Evolutionary conservation across 2,888 invertebrate species (phyloP).

Genomic region (Psococerastis gibbosa): DNA sequence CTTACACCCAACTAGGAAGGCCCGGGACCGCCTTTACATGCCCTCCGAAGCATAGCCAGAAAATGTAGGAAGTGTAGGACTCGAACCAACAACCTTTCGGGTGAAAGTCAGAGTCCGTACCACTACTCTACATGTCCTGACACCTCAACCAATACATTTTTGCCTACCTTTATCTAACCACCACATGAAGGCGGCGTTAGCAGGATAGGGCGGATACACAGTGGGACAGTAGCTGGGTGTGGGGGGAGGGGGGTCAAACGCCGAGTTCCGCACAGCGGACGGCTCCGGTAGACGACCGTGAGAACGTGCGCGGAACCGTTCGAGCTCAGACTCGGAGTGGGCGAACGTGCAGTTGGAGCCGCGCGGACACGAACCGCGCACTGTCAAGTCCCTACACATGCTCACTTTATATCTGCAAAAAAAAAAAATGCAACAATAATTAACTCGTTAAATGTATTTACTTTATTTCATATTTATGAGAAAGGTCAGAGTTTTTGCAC

Average conservation of each 20-base stretch:
- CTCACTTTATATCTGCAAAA: constrained; percentile 19
- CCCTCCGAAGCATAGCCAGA: no score
- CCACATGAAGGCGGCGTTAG: neutral
- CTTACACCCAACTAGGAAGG: no score
- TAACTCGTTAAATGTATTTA: no score
- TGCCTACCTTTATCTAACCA: neutral
- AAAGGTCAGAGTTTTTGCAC: no score
- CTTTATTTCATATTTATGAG: no score
- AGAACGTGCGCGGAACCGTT: constrained; percentile 34
- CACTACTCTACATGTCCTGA: no score
- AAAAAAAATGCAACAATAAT: neutral
- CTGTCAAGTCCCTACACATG: constrained; percentile 69
- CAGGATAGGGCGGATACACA: neutral
- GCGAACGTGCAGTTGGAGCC: constrained; percentile 81
- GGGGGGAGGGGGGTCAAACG: neutral
- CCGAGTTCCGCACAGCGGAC: neutral
- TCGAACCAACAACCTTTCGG: no score
- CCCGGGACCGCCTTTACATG: no score
- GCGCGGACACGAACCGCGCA: constrained; percentile 65
- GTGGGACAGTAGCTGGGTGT: neutral
- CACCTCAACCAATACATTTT: no score
- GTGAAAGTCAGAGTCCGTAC: no score
- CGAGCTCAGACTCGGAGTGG: constrained; percentile 78
- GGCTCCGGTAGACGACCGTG: no score
- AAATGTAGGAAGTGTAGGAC: no score